A percentile compares a stretch with the other conserved stretches of the same genome.
Evolutionary conservation across 2,113 vertebrate genomes (phyloP).

Genomic region (Leiothrix lutea): DNA sequence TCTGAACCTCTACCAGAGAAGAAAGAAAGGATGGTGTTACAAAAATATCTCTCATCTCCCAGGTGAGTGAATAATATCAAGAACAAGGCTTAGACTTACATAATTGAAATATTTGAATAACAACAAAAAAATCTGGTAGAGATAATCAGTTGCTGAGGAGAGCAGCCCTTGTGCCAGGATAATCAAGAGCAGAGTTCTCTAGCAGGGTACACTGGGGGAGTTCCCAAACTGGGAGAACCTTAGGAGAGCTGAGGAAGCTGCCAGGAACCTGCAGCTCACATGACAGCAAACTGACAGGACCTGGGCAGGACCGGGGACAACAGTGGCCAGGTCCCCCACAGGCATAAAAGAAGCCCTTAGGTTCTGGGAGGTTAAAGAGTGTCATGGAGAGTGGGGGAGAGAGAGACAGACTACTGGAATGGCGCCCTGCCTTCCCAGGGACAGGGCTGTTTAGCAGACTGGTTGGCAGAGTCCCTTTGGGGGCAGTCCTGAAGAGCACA

Average conservation of each 20-base stretch:
- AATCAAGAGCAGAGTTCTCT: not conserved
- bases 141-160: not conserved
- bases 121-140: not conserved
- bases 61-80: not conserved
- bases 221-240: not conserved
- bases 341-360: not conserved
- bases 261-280: not conserved
- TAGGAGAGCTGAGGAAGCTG: not conserved
- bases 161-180: not conserved
- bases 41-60: not conserved
- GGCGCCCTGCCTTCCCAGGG: not conserved
- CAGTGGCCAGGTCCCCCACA: not conserved
- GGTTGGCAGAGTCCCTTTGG: not conserved
- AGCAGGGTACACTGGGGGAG: no score
- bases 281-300: accelerated
- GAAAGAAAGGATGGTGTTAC: not conserved
- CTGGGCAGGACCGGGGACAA: not conserved
- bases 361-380: not conserved
- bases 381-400: not conserved
- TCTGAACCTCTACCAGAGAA: not conserved
- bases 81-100: not conserved
- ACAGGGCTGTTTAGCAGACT: not conserved
- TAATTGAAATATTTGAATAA: not conserved
- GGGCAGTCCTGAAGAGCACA: not conserved
- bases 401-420: not conserved